Evolutionary conservation across 2,888 invertebrate genomes (phyloP), one percentile per base, ranked within the genome.

Genomic region (Drosophila monieri): DNA sequence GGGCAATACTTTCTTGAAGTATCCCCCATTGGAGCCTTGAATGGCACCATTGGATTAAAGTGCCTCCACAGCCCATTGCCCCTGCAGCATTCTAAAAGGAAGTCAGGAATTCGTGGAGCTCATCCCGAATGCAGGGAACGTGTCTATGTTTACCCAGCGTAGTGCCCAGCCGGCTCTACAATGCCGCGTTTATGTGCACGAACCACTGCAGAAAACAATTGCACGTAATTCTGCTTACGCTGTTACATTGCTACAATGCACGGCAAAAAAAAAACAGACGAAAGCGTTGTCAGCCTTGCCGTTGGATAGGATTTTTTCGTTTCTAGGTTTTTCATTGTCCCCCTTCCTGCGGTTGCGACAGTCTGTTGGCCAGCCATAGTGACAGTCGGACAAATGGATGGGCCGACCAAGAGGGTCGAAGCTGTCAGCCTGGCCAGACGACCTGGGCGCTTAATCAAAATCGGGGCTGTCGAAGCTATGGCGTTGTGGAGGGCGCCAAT

Each of bases 141-240:
- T 83, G 80, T 61, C 84, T 70, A 77, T 84, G 84, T 85, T 85
- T 78, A 85, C 78, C 59, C 73, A 73, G 67, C 76, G 78, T 57
- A 72, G 71, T 47, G 46, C 67, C 27, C 66, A 23, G 23, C 43
- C 44, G 21, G 21, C 39, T 27, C 58, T 39, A 57, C 39, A 41
- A 46, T 56, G 67, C 51, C 77, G 84, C 80, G 83, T 87, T 88
- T 88, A 86, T 89, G 88, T 89, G 84, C 83, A 89, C 88, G 89
- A 78, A 77, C 73, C 80, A 80, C 71, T 83, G 84, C 84, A 78
- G 80, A 83, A 85, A 88, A 88, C 89, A 89, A 89, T 85, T 79
- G 89, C 89, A 89, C 88, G 88, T 88, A 89, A 83, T 88, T 88
- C 78, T 87, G 87, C 85, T 81, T 81, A 86, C 89, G 85, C 76